Base-by-base conservation (phyloP, 2,888 invertebrate genomes). In the Melinaea marsaeus region DNA sequence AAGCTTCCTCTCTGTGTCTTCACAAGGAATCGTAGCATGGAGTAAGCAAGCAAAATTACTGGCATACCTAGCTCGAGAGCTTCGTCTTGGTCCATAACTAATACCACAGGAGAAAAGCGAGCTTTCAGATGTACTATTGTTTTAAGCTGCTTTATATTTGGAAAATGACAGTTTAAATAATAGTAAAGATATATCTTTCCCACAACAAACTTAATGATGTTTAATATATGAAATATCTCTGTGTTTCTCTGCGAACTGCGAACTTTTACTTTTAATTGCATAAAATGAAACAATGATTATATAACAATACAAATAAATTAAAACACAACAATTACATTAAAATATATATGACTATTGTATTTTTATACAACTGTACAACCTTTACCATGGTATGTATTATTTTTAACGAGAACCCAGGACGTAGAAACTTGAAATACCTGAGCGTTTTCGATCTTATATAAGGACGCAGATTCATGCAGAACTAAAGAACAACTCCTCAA, bases 401-500 rank as follows among this genome's bases (percentile, higher is more conserved):
- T 63, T 64, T 58, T 58, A 60, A 64, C 57, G 61, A 45, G 58
- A 55, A 58, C 55, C 60, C 22, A 33, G 55, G 61, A 55, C 55
- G 47, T 54, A 48, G 55, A 64, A 61, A 64, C 64, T 64, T 56
- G 47, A 32, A 64, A 60, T 57, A 64, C 64, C 64, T 61, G 61
- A 34, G 48, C 55, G 57, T 51, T 57, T 63, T 57, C 64, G 58
- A 64, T 61, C 64, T 64, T 61, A 55, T 61, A 61, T 58, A 61
- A 64, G 57, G 55, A 58, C 57, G 62, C 61, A 59, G 65, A 71
- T 67, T 68, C 65, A 67, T 65, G 67, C 72, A 65, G 63, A 72
- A 72, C 72, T 71, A 71, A 69, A 62, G 69, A 63, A 56, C 65
- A 55, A 67, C 62, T 64, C 65, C 67, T 66, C 67, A 71, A 74